Conservation (phyloP, 2,888 invertebrate species). For the Cantharis flavilabris region DNA sequence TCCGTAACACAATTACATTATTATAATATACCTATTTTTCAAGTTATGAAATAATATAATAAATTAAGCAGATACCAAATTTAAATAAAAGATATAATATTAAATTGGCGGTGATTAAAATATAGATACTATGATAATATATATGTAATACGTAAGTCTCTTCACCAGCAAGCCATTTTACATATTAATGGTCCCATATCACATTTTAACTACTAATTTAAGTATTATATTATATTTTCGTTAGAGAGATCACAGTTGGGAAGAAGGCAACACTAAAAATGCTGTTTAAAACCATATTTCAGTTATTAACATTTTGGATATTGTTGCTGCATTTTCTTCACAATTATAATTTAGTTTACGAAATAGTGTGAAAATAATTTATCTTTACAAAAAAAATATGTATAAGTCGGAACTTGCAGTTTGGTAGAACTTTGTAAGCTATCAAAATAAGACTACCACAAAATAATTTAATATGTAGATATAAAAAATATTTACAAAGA, state of each 20-base stretch:
- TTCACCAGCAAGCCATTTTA: slow-evolving; percentile 29
- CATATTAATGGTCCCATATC: slow-evolving; percentile 48
- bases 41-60: background rate
- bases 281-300: slow-evolving; percentile 31
- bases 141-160: slow-evolving; percentile 13
- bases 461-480: background rate
- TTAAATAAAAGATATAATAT: background rate
- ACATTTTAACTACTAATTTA: slow-evolving; percentile 38
- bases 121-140: slow-evolving; percentile 12
- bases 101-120: slow-evolving; percentile 9
- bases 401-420: background rate
- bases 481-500: too few relatives aligned
- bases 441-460: too few relatives aligned
- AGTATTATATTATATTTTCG: slow-evolving; percentile 41
- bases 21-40: background rate
- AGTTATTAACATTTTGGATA: slow-evolving; percentile 14
- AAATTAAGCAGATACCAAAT: background rate
- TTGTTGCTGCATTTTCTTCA: slow-evolving; percentile 14
- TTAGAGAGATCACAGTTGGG: slow-evolving; percentile 53
- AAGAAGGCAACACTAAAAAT: slow-evolving; percentile 52
- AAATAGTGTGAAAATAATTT: background rate
- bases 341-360: slow-evolving; percentile 1
- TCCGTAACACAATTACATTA: too few relatives aligned
- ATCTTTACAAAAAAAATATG: background rate
- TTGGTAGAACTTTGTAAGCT: too few relatives aligned